Percentiles rank a stretch among this genome's conserved stretches.
Evolutionary conservation across 2,888 invertebrate species (phyloP).

Genomic region (Odiellus spinosus): DNA sequence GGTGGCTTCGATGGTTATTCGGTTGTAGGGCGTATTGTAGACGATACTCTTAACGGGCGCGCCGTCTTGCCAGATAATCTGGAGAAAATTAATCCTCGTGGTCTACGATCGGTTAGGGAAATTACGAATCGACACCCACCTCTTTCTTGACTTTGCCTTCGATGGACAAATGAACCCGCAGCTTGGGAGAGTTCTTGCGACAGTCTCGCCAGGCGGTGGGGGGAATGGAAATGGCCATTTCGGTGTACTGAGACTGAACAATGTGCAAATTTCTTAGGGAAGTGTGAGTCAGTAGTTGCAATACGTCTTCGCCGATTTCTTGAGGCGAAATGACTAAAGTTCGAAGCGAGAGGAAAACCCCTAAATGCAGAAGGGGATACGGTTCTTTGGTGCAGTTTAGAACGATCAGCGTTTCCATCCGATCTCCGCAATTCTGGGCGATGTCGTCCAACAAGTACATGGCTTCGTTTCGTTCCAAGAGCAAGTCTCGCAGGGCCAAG

Average conservation of each 20-base stretch:
- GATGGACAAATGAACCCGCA: slow-evolving; percentile 52
- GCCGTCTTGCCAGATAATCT: slow-evolving; percentile 46
- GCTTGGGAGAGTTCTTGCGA: slow-evolving; percentile 40
- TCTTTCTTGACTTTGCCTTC: slow-evolving; percentile 41
- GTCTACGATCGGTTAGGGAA: background rate
- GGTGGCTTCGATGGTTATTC: slow-evolving; percentile 38
- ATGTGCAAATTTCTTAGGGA: slow-evolving; percentile 50
- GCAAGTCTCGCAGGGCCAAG: slow-evolving; percentile 53
- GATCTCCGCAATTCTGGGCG: slow-evolving; percentile 40
- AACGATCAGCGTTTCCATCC: slow-evolving; percentile 45
- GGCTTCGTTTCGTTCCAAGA: slow-evolving; percentile 51
- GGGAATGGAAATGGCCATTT: slow-evolving; percentile 24
- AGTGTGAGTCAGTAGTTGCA: slow-evolving; percentile 18
- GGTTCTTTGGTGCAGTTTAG: slow-evolving; percentile 54
- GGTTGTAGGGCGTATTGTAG: slow-evolving; percentile 45
- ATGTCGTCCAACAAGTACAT: slow-evolving; percentile 54
- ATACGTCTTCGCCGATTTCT: slow-evolving; percentile 19
- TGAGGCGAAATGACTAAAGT: slow-evolving; percentile 36
- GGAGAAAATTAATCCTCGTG: background rate
- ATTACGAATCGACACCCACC: slow-evolving; percentile 5
- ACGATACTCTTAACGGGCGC: slow-evolving; percentile 51
- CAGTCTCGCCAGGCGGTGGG: slow-evolving; percentile 37
- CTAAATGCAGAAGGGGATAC: slow-evolving; percentile 54
- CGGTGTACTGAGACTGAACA: slow-evolving; percentile 44
- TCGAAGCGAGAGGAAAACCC: slow-evolving; percentile 54